phyloP scores from a whole-genome alignment of 1,140 invertebrate species.

The Araneus ventricosus region DNA sequence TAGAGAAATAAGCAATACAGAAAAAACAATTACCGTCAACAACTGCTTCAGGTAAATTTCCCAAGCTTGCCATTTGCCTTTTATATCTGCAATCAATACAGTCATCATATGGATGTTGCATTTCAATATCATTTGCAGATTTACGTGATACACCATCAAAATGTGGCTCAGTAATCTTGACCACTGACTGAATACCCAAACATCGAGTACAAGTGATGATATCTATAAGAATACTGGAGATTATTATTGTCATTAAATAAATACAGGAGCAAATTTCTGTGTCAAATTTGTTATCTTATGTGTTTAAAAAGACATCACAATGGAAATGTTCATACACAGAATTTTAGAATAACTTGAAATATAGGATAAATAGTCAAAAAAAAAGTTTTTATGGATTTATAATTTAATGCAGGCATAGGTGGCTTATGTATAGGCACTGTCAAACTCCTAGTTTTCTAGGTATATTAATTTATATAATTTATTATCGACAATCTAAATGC shows the following conservation, averaged over 20 bases:
- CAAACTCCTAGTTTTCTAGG: too few species aligned
- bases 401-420: too few species aligned
- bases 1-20: neutral
- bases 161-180: slow-evolving; percentile 44
- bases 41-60: slow-evolving; percentile 78
- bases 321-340: too few species aligned
- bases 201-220: slow-evolving; percentile 77
- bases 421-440: too few species aligned
- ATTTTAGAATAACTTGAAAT: too few species aligned
- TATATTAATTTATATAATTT: too few species aligned
- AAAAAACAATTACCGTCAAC: slow-evolving; percentile 77
- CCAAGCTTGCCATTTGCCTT: slow-evolving; percentile 77
- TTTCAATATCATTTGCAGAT: neutral
- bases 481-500: too few species aligned
- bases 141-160: slow-evolving; percentile 69
- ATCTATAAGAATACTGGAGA: slow-evolving; percentile 60
- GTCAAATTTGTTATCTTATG: too few species aligned
- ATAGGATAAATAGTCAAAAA: too few species aligned
- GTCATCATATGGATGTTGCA: slow-evolving; percentile 74
- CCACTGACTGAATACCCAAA: slow-evolving; percentile 75
- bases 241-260: neutral
- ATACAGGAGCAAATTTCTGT: too few species aligned
- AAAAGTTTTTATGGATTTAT: too few species aligned
- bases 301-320: too few species aligned
- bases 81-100: slow-evolving; percentile 76